Evolutionary conservation across 2,113 vertebrate species (phyloP).

Genomic region (Pristiophorus japonicus): DNA sequence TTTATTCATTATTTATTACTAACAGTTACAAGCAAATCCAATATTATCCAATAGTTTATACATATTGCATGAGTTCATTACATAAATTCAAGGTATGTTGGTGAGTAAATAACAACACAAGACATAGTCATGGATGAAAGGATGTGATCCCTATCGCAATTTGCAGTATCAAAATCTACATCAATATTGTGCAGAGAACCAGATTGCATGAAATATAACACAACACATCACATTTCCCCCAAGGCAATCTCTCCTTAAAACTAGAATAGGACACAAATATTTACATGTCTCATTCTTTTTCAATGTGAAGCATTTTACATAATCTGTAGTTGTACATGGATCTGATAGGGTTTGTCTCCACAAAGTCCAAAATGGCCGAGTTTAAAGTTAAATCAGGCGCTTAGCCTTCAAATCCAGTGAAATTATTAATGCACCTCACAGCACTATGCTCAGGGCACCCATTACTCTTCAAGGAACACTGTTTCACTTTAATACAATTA

Average conservation of each 20-base stretch:
- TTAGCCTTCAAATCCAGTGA: not conserved
- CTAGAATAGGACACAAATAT: conserved; percentile 9
- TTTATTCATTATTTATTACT: conserved; percentile 33
- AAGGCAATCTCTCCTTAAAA: conserved; percentile 31
- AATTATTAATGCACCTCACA: not conserved
- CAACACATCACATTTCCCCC: conserved; percentile 22
- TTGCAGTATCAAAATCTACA: conserved; percentile 20
- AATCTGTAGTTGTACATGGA: not conserved
- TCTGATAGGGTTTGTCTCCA: not conserved
- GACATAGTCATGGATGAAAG: conserved; percentile 19
- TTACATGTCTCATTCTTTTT: conserved; percentile 17
- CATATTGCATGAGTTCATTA: conserved; percentile 33
- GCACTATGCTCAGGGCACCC: not conserved
- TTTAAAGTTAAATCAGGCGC: not conserved
- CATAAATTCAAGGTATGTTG: conserved; percentile 34
- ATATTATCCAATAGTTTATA: conserved; percentile 37
- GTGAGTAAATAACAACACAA: conserved; percentile 32
- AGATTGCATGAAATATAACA: conserved; percentile 26
- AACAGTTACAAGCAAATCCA: conserved; percentile 37
- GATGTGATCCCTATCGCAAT: conserved; percentile 17
- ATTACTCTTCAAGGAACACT: conserved; percentile 1
- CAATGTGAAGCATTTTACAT: not conserved
- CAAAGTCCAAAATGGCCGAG: not conserved
- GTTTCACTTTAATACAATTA: not conserved
- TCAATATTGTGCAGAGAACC: conserved; percentile 9